Percentiles rank a stretch among this genome's conserved stretches.
These are phyloP conservation scores for Meliscaeva auricollis DNA, from an alignment of 2,888 invertebrate species.

Conservation along the genomic window DNA sequence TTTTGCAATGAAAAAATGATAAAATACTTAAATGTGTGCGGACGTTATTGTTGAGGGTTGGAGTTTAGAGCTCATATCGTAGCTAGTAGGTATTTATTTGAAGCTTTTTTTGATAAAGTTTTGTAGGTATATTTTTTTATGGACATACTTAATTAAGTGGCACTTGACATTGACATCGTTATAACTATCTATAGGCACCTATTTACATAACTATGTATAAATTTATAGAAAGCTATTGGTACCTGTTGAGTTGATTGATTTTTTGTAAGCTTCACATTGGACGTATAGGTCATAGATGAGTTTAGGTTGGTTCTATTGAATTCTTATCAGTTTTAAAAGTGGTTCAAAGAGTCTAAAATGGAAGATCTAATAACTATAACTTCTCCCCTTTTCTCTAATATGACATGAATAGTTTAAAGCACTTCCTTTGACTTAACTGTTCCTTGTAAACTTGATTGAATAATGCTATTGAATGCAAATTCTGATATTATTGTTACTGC, in stretches of 20 bases:
- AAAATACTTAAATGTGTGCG: slow-evolving; percentile 19
- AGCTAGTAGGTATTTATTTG: neutral
- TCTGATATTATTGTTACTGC: too few relatives aligned
- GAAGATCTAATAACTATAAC: too few relatives aligned
- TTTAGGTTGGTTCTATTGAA: too few relatives aligned
- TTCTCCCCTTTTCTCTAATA: too few relatives aligned
- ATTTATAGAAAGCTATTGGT: slow-evolving; percentile 10
- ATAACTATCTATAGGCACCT: slow-evolving; percentile 3
- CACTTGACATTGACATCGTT: slow-evolving; percentile 21
- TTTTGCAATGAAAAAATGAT: slow-evolving; percentile 34
- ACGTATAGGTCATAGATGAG: too few relatives aligned
- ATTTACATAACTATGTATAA: slow-evolving; percentile 13
- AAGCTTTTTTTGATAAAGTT: slow-evolving; percentile 21
- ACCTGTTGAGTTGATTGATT: slow-evolving; percentile 67
- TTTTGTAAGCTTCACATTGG: too few relatives aligned
- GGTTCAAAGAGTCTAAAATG: too few relatives aligned
- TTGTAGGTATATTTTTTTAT: neutral
- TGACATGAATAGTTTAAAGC: too few relatives aligned
- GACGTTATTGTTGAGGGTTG: slow-evolving; percentile 6
- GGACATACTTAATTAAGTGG: neutral
- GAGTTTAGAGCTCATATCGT: neutral
- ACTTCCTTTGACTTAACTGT: too few relatives aligned
- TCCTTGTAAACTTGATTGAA: too few relatives aligned
- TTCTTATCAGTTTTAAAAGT: too few relatives aligned
- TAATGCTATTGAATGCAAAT: too few relatives aligned